A percentile compares a stretch with the other conserved stretches of the same genome.
phyloP scores from a whole-genome alignment of 1,140 invertebrate species.

The Bombus difficillimus region DNA sequence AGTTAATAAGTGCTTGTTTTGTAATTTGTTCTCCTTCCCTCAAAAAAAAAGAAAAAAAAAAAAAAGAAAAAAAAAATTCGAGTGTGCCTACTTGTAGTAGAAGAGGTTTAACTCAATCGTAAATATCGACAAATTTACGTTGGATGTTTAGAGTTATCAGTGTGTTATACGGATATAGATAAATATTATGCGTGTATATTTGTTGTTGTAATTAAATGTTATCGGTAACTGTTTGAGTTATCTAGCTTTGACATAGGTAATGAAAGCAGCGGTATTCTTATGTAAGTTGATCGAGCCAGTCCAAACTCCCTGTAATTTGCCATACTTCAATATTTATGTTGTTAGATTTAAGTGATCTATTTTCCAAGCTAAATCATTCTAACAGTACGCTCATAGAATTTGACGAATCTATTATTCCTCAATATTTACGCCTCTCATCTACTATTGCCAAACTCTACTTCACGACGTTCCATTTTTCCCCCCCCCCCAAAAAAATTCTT shows the following conservation, averaged over 20 bases:
- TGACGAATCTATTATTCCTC: background rate
- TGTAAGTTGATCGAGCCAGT: slow-evolving; percentile 13
- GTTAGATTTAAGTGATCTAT: slow-evolving; percentile 9
- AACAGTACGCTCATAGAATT: too few species aligned
- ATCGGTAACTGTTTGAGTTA: slow-evolving; percentile 14
- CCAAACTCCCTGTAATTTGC: slow-evolving; percentile 8
- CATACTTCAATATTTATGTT: slow-evolving; percentile 13
- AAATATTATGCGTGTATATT: slow-evolving; percentile 35
- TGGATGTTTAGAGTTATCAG: slow-evolving; percentile 9
- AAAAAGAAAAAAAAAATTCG: background rate
- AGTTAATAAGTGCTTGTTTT: background rate
- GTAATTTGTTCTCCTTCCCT: background rate
- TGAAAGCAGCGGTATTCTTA: slow-evolving; percentile 23
- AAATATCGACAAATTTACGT: slow-evolving; percentile 27
- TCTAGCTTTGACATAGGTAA: slow-evolving; percentile 33
- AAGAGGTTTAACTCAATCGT: slow-evolving; percentile 8
- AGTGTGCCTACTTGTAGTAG: slow-evolving; percentile 18
- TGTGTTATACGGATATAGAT: slow-evolving; percentile 13
- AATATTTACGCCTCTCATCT: background rate
- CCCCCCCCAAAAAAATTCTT: background rate
- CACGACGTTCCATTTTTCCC: too few species aligned
- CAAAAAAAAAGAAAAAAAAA: too few species aligned
- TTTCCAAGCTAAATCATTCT: background rate
- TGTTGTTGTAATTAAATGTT: slow-evolving; percentile 34
- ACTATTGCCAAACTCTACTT: background rate